These are phyloP conservation scores for Magallana ariakensis DNA, from an alignment of 1,140 invertebrate species.

Conservation along the genomic window DNA sequence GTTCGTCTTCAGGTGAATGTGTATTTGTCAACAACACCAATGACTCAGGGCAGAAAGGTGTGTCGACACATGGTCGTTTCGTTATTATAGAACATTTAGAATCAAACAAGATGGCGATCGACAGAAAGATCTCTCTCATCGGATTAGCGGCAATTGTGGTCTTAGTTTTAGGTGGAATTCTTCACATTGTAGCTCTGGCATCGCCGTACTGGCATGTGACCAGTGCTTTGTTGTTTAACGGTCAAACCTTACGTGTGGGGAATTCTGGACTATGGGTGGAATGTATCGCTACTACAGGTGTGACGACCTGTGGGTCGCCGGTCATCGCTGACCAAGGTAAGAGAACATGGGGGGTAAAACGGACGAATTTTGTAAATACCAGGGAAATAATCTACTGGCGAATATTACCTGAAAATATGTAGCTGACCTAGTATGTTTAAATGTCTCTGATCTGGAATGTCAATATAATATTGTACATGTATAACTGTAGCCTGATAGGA, in stretches of 20 bases:
- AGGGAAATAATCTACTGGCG: too few relatives aligned
- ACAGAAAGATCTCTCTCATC: constrained; percentile 41
- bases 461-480: too few relatives aligned
- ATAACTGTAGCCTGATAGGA: too few relatives aligned
- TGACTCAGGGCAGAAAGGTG: constrained; percentile 26
- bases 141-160: constrained; percentile 43
- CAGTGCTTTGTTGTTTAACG: not conserved
- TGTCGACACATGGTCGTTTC: constrained; percentile 24
- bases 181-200: constrained; percentile 50
- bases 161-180: constrained; percentile 47
- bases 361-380: too few relatives aligned
- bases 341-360: not conserved
- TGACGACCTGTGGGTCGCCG: not conserved
- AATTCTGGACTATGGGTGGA: constrained; percentile 50
- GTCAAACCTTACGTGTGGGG: constrained; percentile 5
- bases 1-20: not conserved
- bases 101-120: constrained; percentile 37
- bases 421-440: too few relatives aligned
- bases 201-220: constrained; percentile 50
- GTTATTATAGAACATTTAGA: not conserved
- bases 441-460: too few relatives aligned
- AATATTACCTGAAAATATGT: too few relatives aligned
- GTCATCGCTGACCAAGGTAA: not conserved
- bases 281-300: constrained; percentile 29
- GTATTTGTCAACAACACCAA: not conserved